Percentiles rank a stretch among this genome's conserved stretches.
Evolutionary conservation across 2,113 vertebrate genomes (phyloP).

Genomic region (Indri indri): DNA sequence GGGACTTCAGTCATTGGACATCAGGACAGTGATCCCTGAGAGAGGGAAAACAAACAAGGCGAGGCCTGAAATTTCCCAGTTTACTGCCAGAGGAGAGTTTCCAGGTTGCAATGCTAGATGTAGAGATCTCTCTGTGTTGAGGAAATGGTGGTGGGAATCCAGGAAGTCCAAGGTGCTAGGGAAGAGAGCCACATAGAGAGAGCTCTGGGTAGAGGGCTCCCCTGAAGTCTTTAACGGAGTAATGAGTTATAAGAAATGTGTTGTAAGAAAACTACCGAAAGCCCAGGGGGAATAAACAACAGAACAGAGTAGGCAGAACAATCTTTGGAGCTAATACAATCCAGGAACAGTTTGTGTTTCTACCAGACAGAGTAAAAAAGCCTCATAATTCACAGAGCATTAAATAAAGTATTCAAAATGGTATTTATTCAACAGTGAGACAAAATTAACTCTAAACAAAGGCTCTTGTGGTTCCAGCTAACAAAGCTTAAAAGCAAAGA

Average conservation of each 20-base stretch:
- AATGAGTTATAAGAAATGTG: background rate
- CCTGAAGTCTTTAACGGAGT: background rate
- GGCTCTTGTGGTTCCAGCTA: background rate
- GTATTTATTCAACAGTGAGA: background rate
- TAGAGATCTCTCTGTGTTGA: background rate
- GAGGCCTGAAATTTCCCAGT: background rate
- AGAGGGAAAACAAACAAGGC: background rate
- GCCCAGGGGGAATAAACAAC: background rate
- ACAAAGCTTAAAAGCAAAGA: background rate
- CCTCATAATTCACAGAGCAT: background rate
- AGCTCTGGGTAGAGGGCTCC: background rate
- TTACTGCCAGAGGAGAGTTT: background rate
- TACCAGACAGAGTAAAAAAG: background rate
- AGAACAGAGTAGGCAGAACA: background rate
- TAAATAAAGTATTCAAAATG: slow-evolving; percentile 7
- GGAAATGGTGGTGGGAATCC: background rate
- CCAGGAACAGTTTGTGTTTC: background rate
- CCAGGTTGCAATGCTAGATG: background rate
- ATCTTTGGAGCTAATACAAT: background rate
- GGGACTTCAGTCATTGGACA: background rate
- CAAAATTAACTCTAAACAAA: slow-evolving; percentile 9
- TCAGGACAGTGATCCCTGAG: background rate
- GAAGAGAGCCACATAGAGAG: background rate
- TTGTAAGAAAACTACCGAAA: background rate
- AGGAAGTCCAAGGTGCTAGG: background rate